These are phyloP conservation scores for Chrysomallon squamiferum DNA, from an alignment of 1,140 invertebrate genomes.

Conservation along the genomic window DNA sequence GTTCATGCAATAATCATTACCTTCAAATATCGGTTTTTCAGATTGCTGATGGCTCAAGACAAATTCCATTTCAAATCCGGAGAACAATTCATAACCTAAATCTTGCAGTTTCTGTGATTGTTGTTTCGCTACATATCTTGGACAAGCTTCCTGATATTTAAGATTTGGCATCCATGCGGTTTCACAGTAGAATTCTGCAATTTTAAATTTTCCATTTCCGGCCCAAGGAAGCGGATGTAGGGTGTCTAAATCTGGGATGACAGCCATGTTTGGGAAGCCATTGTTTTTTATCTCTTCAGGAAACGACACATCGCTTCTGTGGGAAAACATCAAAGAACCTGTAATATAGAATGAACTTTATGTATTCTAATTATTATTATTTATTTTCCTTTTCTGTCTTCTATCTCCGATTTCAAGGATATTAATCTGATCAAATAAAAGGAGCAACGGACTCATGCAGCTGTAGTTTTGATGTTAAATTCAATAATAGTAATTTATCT, in stretches of 20 bases:
- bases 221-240: background rate
- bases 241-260: constrained; percentile 1
- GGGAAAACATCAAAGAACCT: background rate
- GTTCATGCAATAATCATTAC: no score
- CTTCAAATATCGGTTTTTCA: background rate
- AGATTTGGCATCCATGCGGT: background rate
- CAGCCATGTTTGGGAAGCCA: background rate
- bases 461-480: no score
- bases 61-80: constrained; percentile 1
- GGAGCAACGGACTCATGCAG: no score
- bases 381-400: no score
- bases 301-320: background rate
- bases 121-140: background rate
- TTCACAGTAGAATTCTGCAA: background rate
- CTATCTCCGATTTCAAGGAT: no score
- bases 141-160: background rate
- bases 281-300: background rate
- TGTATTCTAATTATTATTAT: no score
- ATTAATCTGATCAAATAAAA: no score
- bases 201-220: background rate
- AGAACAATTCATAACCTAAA: background rate
- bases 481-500: no score
- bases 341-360: background rate
- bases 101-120: background rate
- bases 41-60: background rate